phyloP scores from a whole-genome alignment of 2,797 vertebrate species.

The Sciurus vulgaris region DNA sequence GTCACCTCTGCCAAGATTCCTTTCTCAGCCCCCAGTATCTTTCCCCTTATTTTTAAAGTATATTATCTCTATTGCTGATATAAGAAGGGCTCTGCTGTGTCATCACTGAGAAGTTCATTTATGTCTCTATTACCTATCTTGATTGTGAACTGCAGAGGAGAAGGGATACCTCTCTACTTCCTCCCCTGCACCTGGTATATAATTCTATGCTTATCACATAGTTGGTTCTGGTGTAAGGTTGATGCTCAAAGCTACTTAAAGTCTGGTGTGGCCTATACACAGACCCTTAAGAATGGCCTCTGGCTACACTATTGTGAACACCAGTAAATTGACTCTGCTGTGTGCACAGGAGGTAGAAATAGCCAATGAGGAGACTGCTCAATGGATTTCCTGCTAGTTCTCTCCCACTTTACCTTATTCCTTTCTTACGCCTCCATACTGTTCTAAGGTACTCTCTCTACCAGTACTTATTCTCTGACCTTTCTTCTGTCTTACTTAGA shows the following conservation, averaged over 20 bases:
- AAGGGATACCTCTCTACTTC: background rate
- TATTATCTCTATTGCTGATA: background rate
- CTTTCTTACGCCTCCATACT: background rate
- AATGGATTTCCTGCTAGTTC: background rate
- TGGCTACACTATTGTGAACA: background rate
- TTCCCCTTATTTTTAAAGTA: slow-evolving; percentile 5
- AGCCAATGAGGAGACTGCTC: background rate
- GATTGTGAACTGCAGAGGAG: background rate
- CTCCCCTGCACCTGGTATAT: background rate
- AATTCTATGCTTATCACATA: background rate
- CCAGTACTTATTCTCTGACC: background rate
- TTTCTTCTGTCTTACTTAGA: background rate
- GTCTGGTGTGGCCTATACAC: background rate
- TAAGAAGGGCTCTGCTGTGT: background rate
- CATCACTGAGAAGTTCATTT: background rate
- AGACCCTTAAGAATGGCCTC: background rate
- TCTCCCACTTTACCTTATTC: background rate
- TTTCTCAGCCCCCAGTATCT: background rate
- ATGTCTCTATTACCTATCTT: slow-evolving; percentile 6
- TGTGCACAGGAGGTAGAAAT: background rate
- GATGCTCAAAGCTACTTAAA: background rate
- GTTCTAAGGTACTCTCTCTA: background rate
- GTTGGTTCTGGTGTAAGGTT: background rate
- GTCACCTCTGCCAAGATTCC: background rate
- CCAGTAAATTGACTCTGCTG: background rate